These are phyloP conservation scores for Threskiornis aethiopicus DNA, from an alignment of 2,797 vertebrate genomes.

Conservation along the genomic window DNA sequence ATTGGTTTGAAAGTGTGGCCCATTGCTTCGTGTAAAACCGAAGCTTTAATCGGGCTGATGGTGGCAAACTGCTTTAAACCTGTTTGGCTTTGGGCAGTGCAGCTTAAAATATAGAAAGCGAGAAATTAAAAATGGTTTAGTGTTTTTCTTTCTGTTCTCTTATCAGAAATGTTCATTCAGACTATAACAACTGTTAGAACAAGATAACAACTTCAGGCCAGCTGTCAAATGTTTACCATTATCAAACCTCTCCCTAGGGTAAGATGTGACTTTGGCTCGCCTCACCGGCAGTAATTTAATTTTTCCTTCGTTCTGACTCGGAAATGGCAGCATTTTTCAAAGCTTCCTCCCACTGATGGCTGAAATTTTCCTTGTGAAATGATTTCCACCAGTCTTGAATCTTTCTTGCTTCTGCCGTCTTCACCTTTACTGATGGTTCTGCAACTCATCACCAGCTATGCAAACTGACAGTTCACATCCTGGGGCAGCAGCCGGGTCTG, in stretches of 20 bases:
- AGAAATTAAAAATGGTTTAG: constrained; percentile 72
- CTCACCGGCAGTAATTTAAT: constrained; percentile 85
- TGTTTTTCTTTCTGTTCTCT: constrained; percentile 74
- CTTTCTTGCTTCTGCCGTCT: constrained; percentile 86
- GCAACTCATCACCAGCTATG: constrained; percentile 93
- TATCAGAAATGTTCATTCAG: constrained; percentile 83
- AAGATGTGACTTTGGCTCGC: constrained; percentile 83
- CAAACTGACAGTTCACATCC: constrained; percentile 98
- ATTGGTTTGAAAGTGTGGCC: not conserved
- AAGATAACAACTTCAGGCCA: constrained; percentile 83
- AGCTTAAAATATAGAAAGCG: constrained; percentile 60
- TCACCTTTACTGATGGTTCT: constrained; percentile 96
- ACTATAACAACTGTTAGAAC: constrained; percentile 82
- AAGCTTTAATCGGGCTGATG: not conserved
- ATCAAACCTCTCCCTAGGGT: constrained; percentile 82
- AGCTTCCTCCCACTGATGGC: constrained; percentile 81
- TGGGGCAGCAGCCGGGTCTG: constrained; percentile 88
- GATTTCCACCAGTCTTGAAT: constrained; percentile 84
- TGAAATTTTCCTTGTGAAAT: constrained; percentile 84
- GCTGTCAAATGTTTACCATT: constrained; percentile 87
- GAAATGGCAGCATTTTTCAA: constrained; percentile 84
- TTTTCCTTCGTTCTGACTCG: constrained; percentile 83
- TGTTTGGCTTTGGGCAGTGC: constrained; percentile 62
- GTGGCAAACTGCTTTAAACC: constrained; percentile 65
- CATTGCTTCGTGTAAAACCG: not conserved